Percentiles rank a stretch among this genome's conserved stretches.
These are phyloP conservation scores for Clarias magur DNA, from an alignment of 2,113 vertebrate species.

Conservation along the genomic window DNA sequence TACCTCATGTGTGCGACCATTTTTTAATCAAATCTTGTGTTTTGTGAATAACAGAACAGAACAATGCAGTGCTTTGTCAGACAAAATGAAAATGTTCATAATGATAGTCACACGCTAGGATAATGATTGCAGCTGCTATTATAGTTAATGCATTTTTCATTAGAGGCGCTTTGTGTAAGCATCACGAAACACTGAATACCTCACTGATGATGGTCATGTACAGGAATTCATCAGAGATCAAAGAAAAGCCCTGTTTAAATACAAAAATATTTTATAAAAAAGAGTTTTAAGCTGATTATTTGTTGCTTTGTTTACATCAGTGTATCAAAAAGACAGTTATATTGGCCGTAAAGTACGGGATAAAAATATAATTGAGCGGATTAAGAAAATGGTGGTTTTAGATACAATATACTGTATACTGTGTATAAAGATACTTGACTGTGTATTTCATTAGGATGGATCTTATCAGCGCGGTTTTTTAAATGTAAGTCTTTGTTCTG, in stretches of 20 bases:
- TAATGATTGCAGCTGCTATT: background rate
- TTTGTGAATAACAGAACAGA: constrained; percentile 1
- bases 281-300: background rate
- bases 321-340: background rate
- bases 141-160: background rate
- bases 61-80: background rate
- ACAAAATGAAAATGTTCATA: background rate
- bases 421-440: background rate
- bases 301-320: background rate
- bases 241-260: background rate
- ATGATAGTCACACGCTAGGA: background rate
- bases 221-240: background rate
- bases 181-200: background rate
- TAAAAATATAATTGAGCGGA: background rate
- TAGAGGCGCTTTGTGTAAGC: background rate
- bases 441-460: background rate
- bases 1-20: background rate
- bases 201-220: background rate
- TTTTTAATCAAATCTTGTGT: background rate
- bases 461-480: background rate
- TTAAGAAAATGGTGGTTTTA: background rate
- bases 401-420: background rate
- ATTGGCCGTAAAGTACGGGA: background rate
- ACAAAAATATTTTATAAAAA: background rate
- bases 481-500: background rate